Percentiles rank a stretch among this genome's conserved stretches.
Conservation (phyloP, 2,797 vertebrate species). For the Danio kyathit region DNA sequence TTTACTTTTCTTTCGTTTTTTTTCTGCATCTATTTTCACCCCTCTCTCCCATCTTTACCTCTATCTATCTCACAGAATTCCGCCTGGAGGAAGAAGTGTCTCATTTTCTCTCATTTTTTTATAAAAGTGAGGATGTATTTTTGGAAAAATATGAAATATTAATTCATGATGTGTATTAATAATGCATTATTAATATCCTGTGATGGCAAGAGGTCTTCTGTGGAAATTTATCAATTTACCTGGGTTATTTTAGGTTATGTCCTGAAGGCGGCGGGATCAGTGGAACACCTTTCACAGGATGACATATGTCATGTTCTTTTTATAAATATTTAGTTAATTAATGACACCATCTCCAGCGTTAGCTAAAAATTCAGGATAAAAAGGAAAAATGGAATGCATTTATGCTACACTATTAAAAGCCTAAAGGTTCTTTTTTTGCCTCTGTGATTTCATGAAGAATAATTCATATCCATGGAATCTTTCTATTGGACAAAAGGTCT, state of each 20-base stretch:
- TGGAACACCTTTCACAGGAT: constrained; percentile 25
- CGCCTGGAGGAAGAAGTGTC: constrained; percentile 34
- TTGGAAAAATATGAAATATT: constrained; percentile 60
- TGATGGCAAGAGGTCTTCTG: constrained; percentile 57
- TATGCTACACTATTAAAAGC: no score
- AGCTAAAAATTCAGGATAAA: not conserved
- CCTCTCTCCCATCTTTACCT: not conserved
- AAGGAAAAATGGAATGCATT: not conserved
- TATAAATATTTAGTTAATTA: constrained; percentile 14
- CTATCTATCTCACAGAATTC: constrained; percentile 28
- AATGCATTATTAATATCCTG: constrained; percentile 62
- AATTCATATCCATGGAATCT: no score
- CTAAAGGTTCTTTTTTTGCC: not conserved
- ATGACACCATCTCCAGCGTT: not conserved
- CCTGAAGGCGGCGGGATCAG: constrained; percentile 11
- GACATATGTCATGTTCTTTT: not conserved
- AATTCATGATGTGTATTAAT: constrained; percentile 58
- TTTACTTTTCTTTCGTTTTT: not conserved
- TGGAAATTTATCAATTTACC: constrained; percentile 49
- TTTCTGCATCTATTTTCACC: constrained; percentile 19
- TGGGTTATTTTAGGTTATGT: constrained; percentile 40
- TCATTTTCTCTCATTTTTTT: constrained; percentile 47
- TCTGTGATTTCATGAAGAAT: no score
- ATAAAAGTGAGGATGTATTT: constrained; percentile 54
- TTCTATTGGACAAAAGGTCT: no score